Evolutionary conservation across 2,797 vertebrate species (phyloP).

Genomic region (Pitangus sulphuratus): DNA sequence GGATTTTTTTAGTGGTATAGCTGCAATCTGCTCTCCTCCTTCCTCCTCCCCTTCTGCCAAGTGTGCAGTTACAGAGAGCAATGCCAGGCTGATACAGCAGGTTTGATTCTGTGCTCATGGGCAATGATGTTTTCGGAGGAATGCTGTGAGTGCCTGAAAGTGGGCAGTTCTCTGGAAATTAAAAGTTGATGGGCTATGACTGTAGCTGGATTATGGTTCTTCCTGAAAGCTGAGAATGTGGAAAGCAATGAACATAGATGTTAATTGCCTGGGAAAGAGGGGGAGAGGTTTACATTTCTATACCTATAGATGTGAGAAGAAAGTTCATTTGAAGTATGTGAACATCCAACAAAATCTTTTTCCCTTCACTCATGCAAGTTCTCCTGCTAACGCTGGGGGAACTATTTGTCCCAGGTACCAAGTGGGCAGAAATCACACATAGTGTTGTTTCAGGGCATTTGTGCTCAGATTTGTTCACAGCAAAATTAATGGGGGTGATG

Average conservation of each 20-base stretch:
- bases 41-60: not conserved
- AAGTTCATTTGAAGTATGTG: not conserved
- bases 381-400: not conserved
- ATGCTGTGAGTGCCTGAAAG: not conserved
- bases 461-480: not conserved
- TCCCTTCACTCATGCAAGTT: not conserved
- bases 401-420: not conserved
- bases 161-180: not conserved
- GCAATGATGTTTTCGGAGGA: not conserved
- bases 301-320: not conserved
- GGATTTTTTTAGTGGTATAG: not conserved
- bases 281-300: not conserved
- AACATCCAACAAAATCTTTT: not conserved
- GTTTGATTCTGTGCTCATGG: not conserved
- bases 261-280: not conserved
- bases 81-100: not conserved
- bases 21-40: not conserved
- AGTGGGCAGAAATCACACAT: not conserved
- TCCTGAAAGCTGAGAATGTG: not conserved
- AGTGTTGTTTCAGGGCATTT: not conserved
- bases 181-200: not conserved
- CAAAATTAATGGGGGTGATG: not conserved
- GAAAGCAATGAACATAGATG: not conserved
- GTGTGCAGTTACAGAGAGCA: fast-evolving
- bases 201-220: not conserved